Evolutionary conservation across 1,140 invertebrate species (phyloP).

Genomic region (Leptopilina clavipes): DNA sequence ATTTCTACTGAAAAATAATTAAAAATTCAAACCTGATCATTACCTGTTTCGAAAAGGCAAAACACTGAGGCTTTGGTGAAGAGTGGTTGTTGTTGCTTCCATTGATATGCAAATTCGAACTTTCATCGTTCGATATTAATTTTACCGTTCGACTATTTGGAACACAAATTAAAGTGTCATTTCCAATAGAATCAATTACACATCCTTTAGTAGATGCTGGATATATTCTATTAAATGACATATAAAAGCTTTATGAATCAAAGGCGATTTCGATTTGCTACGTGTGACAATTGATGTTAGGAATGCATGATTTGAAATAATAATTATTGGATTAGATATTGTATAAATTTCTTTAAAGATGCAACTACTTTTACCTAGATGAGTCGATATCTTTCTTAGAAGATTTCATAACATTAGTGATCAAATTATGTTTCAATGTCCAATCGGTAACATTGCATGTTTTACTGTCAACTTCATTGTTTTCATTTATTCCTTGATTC

Average conservation of each 20-base stretch:
- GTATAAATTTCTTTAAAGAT: background rate
- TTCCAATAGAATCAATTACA: conserved; percentile 76
- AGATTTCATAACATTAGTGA: background rate
- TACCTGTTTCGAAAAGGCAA: conserved; percentile 67
- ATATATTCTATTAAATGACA: background rate
- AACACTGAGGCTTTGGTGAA: conserved; percentile 66
- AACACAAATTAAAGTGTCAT: conserved; percentile 81
- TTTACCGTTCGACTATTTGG: conserved; percentile 74
- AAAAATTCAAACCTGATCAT: background rate
- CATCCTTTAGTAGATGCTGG: conserved; percentile 75
- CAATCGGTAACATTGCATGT: background rate
- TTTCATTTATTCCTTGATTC: background rate
- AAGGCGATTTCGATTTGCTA: too few relatives aligned
- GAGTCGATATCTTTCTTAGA: background rate
- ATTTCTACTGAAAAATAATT: too few relatives aligned
- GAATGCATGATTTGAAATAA: too few relatives aligned
- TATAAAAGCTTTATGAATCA: too few relatives aligned
- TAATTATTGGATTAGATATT: too few relatives aligned
- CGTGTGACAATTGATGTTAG: too few relatives aligned
- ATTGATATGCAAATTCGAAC: conserved; percentile 81
- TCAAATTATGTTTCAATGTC: background rate
- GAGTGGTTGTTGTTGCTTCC: conserved; percentile 76
- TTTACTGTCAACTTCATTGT: background rate
- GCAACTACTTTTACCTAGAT: background rate
- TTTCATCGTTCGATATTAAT: conserved; percentile 76